Evolutionary conservation across 2,113 vertebrate genomes (phyloP), one percentile per base, ranked within the genome.

Genomic region (Gymnarchus niloticus): DNA sequence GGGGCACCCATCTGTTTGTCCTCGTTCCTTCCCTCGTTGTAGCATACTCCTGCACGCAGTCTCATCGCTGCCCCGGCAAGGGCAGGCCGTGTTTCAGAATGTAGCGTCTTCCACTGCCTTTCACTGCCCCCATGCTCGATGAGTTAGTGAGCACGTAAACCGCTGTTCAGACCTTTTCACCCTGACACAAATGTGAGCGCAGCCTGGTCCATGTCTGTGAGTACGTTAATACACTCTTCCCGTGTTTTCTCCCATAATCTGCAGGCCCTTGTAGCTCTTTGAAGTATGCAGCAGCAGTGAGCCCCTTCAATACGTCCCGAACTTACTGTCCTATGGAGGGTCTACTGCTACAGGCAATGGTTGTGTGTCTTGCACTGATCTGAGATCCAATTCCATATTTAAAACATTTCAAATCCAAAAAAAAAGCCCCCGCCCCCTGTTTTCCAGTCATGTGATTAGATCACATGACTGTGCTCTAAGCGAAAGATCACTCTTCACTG

Each of bases 21-120:
- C n/a, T n/a, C n/a, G n/a, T n/a, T n/a, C n/a, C n/a, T n/a, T n/a
- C n/a, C n/a, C n/a, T n/a, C 28, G 33, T n/a, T 48, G 23, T n/a
- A 33, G 41, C 54, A 14, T 87, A 86, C 90, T 86, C 86, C 84
- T 33, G 37, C 82, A 41, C 83, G 21, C 73, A 33, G 87, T 83
- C 86, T 17, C 61, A 33, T 77, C 88, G 14, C 12, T 41, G 21
- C 56, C 56, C 3, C 14, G 65, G 65, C 33, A 73, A 19, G 37
- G 33, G 65, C 28, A 25, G 37, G 61, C 33, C 17, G 52, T 54
- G 37, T 25, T 28, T 46, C 59, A 25, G 85, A 65, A 86, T 86
- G 57, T 37, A 19, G 85, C 8, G 80, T 69, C 21, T 52, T 48
- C 10, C 57, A 69, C 65, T 69, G 85, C 57, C 85, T 83, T 51